phyloP scores from a whole-genome alignment of 2,888 invertebrate species.

The Lymantria dispar region DNA sequence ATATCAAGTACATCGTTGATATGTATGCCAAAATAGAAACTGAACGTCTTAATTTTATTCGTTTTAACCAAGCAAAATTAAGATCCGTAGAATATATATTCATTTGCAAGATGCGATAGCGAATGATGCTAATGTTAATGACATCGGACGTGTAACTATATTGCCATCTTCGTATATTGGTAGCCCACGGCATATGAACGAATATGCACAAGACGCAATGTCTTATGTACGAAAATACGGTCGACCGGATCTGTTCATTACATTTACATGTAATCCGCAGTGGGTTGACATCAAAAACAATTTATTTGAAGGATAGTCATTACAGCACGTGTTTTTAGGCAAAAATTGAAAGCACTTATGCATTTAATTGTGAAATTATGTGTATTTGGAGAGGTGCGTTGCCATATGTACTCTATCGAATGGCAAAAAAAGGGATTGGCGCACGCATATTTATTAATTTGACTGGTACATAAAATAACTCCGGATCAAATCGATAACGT shows the following conservation, averaged over 20 bases:
- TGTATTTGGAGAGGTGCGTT: slow-evolving; percentile 3
- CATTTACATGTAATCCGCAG: too few relatives aligned
- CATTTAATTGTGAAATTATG: slow-evolving; percentile 2
- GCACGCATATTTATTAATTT: slow-evolving; percentile 6
- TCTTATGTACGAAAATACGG: too few relatives aligned
- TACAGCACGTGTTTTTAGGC: slow-evolving; percentile 4
- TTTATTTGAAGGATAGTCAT: slow-evolving; percentile 3
- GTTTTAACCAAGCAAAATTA: slow-evolving; percentile 6
- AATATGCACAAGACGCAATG: too few relatives aligned
- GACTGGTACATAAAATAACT: slow-evolving; percentile 5
- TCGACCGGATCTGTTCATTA: too few relatives aligned
- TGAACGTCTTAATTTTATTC: slow-evolving; percentile 5
- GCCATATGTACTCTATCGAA: slow-evolving; percentile 1
- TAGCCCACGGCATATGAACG: too few relatives aligned
- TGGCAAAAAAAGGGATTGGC: slow-evolving; percentile 38
- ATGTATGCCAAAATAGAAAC: slow-evolving; percentile 2
- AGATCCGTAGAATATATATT: background rate
- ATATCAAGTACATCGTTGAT: slow-evolving; percentile 3
- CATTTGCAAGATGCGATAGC: too few relatives aligned
- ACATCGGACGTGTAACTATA: too few relatives aligned
- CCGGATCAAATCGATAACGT: slow-evolving; percentile 6
- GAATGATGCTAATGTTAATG: too few relatives aligned
- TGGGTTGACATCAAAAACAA: too few relatives aligned
- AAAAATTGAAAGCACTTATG: slow-evolving; percentile 5
- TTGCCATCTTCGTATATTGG: too few relatives aligned